Conservation (phyloP, 2,888 invertebrate species). For the Agrenia bidenticulata region DNA sequence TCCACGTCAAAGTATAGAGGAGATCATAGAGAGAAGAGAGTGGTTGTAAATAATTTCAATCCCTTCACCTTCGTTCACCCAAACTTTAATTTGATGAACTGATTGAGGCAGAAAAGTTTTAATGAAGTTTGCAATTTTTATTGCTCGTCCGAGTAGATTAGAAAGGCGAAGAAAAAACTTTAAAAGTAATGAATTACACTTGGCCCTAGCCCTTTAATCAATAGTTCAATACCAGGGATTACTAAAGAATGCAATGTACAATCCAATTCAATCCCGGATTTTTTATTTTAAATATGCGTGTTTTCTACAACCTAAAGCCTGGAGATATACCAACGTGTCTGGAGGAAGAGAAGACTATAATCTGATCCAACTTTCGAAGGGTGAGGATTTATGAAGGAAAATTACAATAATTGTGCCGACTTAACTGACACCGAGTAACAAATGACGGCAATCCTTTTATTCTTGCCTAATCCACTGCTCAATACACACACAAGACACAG, state of each 20-base stretch:
- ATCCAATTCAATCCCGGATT: not conserved
- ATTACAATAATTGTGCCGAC: constrained; percentile 43
- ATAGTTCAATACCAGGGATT: not conserved
- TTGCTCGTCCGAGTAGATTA: constrained; percentile 7
- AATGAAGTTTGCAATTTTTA: constrained; percentile 46
- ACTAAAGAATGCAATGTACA: not conserved
- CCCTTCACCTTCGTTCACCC: constrained; percentile 3
- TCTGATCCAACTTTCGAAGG: constrained; percentile 6
- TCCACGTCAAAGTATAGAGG: not conserved
- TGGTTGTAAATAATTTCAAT: not conserved
- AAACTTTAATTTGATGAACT: constrained; percentile 10
- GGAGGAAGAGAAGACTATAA: not conserved
- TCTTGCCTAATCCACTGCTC: not conserved
- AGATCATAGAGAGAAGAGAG: not conserved
- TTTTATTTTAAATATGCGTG: not conserved
- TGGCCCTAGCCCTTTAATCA: not conserved
- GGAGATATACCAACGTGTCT: too few species aligned
- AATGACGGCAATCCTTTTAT: constrained; percentile 16
- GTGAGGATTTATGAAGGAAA: constrained; percentile 37
- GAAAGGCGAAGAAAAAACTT: not conserved
- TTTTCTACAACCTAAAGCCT: too few species aligned
- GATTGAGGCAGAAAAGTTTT: constrained; percentile 18
- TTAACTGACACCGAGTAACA: constrained; percentile 24
- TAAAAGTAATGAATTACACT: not conserved
- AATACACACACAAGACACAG: too few species aligned